Conservation (phyloP, 2,797 vertebrate genomes). For the Darevskia mixta region DNA sequence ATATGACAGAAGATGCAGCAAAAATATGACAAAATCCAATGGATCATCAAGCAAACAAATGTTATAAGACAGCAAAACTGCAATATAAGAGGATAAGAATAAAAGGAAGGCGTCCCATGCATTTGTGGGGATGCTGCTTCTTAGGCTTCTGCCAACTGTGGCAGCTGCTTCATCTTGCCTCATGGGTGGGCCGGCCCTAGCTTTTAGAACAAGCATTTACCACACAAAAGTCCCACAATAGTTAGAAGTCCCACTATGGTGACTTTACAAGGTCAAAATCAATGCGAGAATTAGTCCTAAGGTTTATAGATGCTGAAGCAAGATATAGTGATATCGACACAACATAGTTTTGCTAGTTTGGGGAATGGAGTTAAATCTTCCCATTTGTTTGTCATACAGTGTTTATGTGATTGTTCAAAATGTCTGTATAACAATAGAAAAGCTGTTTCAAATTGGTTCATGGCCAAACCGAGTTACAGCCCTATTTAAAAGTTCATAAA, state of each 20-base stretch:
- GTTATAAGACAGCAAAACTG: too few relatives aligned
- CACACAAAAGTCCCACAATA: not conserved
- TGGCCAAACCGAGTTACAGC: slow-evolving; percentile 30
- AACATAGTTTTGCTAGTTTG: not conserved
- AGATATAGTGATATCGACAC: not conserved
- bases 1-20: too few relatives aligned
- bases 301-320: not conserved
- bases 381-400: not conserved
- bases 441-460: not conserved
- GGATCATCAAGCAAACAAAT: too few relatives aligned
- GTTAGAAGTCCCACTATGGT: not conserved
- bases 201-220: not conserved
- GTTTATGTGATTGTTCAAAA: not conserved
- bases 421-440: slow-evolving; percentile 34
- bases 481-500: not conserved
- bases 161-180: too few relatives aligned
- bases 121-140: too few relatives aligned
- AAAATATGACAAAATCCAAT: too few relatives aligned
- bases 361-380: not conserved
- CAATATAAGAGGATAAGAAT: too few relatives aligned
- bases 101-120: too few relatives aligned
- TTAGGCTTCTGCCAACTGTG: too few relatives aligned
- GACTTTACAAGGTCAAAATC: not conserved
- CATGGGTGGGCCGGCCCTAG: too few relatives aligned
- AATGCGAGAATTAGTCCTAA: not conserved